Evolutionary conservation across 2,888 invertebrate genomes (phyloP).

Genomic region (Dysmachus trigonus): DNA sequence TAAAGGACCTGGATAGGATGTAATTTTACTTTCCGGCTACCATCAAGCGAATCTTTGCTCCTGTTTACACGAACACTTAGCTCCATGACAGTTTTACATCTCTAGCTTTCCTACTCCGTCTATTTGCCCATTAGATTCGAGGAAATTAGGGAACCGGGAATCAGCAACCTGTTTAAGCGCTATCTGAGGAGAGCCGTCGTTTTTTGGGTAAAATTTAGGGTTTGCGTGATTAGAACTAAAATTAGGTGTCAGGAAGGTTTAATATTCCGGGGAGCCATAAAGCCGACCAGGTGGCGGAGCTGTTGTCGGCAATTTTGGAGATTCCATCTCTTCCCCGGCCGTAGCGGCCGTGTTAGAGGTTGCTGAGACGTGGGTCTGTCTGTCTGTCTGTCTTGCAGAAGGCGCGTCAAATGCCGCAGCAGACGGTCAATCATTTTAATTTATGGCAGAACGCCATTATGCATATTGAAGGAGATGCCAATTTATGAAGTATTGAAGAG

Average conservation of each 20-base stretch:
- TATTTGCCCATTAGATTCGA: constrained; percentile 39
- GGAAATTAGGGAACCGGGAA: constrained; percentile 39
- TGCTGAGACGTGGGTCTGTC: neutral
- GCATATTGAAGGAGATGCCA: neutral
- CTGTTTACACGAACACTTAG: constrained; percentile 39
- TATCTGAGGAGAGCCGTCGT: neutral
- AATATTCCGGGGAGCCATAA: constrained; percentile 9
- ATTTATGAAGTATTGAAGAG: neutral
- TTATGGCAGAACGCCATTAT: neutral
- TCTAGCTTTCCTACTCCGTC: constrained; percentile 12
- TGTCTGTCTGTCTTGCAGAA: neutral
- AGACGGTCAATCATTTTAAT: constrained; percentile 12
- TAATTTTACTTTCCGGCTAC: constrained; percentile 40
- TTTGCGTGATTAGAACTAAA: constrained; percentile 31
- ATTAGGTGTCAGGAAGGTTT: constrained; percentile 35
- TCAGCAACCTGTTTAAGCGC: constrained; percentile 38
- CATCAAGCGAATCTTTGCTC: constrained; percentile 23
- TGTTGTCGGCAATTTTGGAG: neutral
- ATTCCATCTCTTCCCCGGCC: neutral
- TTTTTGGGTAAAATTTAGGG: constrained; percentile 37
- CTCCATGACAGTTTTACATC: constrained; percentile 37
- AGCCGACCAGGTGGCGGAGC: constrained; percentile 9
- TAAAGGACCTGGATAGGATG: constrained; percentile 24
- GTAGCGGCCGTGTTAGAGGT: neutral
- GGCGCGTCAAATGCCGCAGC: neutral